These are phyloP conservation scores for Melanophora roralis DNA, from an alignment of 2,888 invertebrate genomes.

Conservation along the genomic window DNA sequence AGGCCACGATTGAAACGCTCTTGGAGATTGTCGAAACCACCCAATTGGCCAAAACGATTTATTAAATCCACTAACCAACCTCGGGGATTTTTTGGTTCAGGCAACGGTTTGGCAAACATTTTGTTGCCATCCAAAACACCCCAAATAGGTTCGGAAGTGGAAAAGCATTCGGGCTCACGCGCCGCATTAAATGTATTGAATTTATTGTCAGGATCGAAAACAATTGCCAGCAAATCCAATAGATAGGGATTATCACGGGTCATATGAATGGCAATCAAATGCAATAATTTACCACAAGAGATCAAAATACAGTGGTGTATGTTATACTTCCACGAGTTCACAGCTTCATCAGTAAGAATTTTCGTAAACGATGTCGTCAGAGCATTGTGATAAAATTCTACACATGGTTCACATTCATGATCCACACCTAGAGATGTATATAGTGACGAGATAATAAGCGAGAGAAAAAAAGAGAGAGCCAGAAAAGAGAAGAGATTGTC, in stretches of 20 bases:
- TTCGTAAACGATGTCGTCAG: conserved; percentile 96
- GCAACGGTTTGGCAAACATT: conserved; percentile 80
- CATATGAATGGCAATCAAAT: conserved; percentile 94
- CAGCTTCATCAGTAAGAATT: conserved; percentile 97
- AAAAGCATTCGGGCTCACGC: conserved; percentile 75
- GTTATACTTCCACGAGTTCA: conserved; percentile 97
- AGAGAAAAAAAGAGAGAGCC: no score
- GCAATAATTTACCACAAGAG: conserved; percentile 94
- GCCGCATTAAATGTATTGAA: conserved; percentile 79
- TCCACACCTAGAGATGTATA: conserved; percentile 83
- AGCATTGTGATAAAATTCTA: conserved; percentile 96
- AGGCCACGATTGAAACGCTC: conserved; percentile 89
- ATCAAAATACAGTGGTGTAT: conserved; percentile 96
- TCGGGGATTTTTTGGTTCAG: conserved; percentile 89
- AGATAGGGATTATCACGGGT: conserved; percentile 93
- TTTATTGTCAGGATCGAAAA: conserved; percentile 97
- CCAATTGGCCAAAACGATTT: conserved; percentile 93
- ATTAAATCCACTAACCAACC: conserved; percentile 98
- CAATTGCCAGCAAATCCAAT: conserved; percentile 93
- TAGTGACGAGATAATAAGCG: not conserved
- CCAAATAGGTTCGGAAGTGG: conserved; percentile 73
- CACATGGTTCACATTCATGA: conserved; percentile 91
- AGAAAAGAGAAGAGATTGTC: no score
- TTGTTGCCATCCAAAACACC: conserved; percentile 84
- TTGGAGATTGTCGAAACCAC: conserved; percentile 91